Percentiles rank a stretch among this genome's conserved stretches.
Evolutionary conservation across 2,888 invertebrate genomes (phyloP).

Genomic region (Hypomecis atomaria): DNA sequence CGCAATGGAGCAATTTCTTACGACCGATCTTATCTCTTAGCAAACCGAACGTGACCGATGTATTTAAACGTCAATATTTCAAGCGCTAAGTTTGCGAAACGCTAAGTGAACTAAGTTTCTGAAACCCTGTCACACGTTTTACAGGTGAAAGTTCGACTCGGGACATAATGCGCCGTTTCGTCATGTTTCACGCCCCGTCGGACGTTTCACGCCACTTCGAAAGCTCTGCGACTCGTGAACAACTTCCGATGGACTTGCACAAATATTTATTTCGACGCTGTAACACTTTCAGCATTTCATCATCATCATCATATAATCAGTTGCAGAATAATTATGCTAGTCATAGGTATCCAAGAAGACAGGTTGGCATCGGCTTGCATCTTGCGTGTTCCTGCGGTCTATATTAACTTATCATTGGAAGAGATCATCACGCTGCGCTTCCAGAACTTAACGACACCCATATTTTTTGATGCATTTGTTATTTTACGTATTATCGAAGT

Average conservation of each 20-base stretch:
- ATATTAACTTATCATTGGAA: no score
- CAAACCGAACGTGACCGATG: conserved; percentile 11
- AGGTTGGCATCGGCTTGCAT: no score
- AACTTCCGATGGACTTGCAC: conserved; percentile 19
- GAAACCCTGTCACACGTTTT: conserved; percentile 37
- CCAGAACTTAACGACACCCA: no score
- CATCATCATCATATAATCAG: no score
- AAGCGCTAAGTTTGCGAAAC: conserved; percentile 36
- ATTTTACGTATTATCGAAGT: not conserved
- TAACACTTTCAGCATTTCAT: no score
- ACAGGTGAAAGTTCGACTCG: conserved; percentile 37
- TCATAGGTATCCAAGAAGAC: no score
- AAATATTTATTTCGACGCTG: not conserved
- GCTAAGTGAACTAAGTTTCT: conserved; percentile 39
- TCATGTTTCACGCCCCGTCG: conserved; percentile 37
- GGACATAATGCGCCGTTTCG: conserved; percentile 36
- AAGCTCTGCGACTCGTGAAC: conserved; percentile 30
- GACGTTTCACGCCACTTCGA: conserved; percentile 35
- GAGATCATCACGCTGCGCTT: no score
- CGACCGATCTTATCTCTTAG: not conserved
- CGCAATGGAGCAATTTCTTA: not conserved
- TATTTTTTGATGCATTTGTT: not conserved
- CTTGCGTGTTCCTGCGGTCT: no score
- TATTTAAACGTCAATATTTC: conserved; percentile 28
- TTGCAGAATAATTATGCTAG: no score